Percentiles rank a stretch among this genome's conserved stretches.
Conservation (phyloP, 2,113 vertebrate species). For the Brachyistius frenatus region DNA sequence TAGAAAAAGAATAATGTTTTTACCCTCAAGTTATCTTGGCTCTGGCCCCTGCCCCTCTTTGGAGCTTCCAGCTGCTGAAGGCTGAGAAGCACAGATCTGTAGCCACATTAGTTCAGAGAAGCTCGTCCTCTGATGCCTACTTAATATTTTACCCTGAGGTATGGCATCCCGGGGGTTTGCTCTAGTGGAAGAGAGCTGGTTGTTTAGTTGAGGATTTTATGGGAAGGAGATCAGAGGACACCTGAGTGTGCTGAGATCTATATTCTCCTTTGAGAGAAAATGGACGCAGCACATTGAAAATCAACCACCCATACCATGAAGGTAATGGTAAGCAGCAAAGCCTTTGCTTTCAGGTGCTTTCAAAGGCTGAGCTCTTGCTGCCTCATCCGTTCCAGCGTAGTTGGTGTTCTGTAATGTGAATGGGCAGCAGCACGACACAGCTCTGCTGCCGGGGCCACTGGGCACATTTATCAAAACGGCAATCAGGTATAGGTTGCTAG, state of each 20-base stretch:
- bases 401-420: constrained; percentile 13
- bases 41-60: constrained; percentile 18
- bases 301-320: neutral
- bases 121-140: constrained; percentile 35
- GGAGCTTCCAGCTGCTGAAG: constrained; percentile 39
- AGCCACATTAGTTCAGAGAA: constrained; percentile 16
- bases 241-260: constrained; percentile 26
- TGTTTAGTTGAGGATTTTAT: constrained; percentile 17
- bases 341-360: neutral
- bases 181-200: neutral
- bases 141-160: constrained; percentile 46
- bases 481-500: neutral
- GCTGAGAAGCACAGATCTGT: constrained; percentile 30
- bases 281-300: constrained; percentile 25
- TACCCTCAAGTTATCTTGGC: constrained; percentile 9
- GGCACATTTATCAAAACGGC: neutral
- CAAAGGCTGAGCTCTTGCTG: neutral
- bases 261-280: constrained; percentile 18
- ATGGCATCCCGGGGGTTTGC: neutral
- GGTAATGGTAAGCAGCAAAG: constrained; percentile 2
- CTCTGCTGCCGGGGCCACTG: neutral
- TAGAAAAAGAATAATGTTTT: constrained; percentile 21
- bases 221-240: constrained; percentile 18
- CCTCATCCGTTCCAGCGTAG: neutral
- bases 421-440: neutral